A percentile compares a stretch with the other conserved stretches of the same genome.
phyloP scores from a whole-genome alignment of 92 coral and sea anemone genomes.

The Siderastrea radians region DNA sequence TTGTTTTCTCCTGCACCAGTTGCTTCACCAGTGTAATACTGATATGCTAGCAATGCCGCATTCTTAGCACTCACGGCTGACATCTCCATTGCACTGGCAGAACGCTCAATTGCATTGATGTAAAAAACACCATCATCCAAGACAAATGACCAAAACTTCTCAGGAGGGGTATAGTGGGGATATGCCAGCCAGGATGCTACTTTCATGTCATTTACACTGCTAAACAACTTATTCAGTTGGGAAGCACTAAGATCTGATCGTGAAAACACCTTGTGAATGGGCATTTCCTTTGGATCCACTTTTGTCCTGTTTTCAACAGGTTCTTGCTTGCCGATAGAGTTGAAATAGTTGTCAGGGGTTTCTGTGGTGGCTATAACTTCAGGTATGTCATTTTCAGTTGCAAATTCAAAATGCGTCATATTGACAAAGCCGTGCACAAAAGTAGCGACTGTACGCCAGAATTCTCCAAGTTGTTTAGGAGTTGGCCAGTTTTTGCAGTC shows the following conservation, averaged over 20 bases:
- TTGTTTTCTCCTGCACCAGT: background rate
- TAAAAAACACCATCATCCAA: slow-evolving; percentile 96
- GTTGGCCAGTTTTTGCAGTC: slow-evolving; percentile 91
- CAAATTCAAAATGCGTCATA: slow-evolving; percentile 73
- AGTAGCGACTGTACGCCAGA: slow-evolving; percentile 95
- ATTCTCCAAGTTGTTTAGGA: slow-evolving; percentile 64
- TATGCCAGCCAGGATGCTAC: slow-evolving; percentile 87
- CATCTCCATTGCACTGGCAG: slow-evolving; percentile 99
- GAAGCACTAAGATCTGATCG: slow-evolving; percentile 72
- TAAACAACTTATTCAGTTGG: slow-evolving; percentile 71
- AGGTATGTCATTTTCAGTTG: slow-evolving; percentile 64
- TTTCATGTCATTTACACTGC: slow-evolving; percentile 39
- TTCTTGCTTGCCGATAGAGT: slow-evolving; percentile 79
- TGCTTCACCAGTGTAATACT: slow-evolving; percentile 44
- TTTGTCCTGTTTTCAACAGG: slow-evolving; percentile 74
- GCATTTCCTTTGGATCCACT: slow-evolving; percentile 32
- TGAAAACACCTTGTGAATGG: slow-evolving; percentile 87
- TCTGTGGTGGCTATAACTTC: slow-evolving; percentile 85
- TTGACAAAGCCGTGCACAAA: slow-evolving; percentile 81
- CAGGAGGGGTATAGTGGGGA: slow-evolving; percentile 90
- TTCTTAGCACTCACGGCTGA: slow-evolving; percentile 91
- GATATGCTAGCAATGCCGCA: slow-evolving; percentile 87
- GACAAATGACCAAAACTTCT: slow-evolving; percentile 84
- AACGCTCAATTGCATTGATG: slow-evolving; percentile 93
- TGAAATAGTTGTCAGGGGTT: slow-evolving; percentile 85